These are phyloP conservation scores for Charanyca ferruginea DNA, from an alignment of 2,888 invertebrate genomes.

Conservation along the genomic window DNA sequence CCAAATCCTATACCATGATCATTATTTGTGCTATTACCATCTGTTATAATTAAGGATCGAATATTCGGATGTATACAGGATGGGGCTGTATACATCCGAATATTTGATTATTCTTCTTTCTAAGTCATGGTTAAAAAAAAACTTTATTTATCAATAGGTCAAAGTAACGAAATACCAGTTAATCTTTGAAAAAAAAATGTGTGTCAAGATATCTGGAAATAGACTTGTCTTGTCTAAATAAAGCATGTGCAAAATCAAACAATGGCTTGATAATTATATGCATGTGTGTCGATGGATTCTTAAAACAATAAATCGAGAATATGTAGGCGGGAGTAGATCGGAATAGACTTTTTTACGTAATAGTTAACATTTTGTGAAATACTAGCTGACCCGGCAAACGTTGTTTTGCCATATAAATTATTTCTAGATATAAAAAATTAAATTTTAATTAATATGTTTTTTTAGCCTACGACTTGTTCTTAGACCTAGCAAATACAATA, in stretches of 20 bases:
- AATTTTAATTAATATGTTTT: too few relatives aligned
- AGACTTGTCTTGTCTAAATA: conserved; percentile 31
- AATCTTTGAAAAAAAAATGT: neutral
- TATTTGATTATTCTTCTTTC: neutral
- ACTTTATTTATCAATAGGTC: too few relatives aligned
- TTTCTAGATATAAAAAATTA: too few relatives aligned
- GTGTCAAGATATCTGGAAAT: conserved; percentile 8
- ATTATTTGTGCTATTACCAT: too few relatives aligned
- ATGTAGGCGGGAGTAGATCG: conserved; percentile 11
- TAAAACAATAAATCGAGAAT: neutral
- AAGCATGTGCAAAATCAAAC: conserved; percentile 28
- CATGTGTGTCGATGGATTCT: conserved; percentile 14
- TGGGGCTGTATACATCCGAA: too few relatives aligned
- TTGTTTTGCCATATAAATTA: too few relatives aligned
- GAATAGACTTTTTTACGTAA: neutral
- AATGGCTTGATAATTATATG: conserved; percentile 23
- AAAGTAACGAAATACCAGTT: conserved; percentile 21
- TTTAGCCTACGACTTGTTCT: too few relatives aligned
- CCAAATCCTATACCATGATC: too few relatives aligned
- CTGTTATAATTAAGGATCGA: too few relatives aligned
- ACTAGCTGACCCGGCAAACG: too few relatives aligned
- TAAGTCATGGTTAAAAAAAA: neutral
- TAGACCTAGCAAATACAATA: too few relatives aligned
- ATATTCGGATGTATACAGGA: too few relatives aligned
- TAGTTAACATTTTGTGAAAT: conserved; percentile 10